Evolutionary conservation across 2,888 invertebrate species (phyloP), one percentile per base, ranked within the genome.

Genomic region (Camptogramma bilineatum): DNA sequence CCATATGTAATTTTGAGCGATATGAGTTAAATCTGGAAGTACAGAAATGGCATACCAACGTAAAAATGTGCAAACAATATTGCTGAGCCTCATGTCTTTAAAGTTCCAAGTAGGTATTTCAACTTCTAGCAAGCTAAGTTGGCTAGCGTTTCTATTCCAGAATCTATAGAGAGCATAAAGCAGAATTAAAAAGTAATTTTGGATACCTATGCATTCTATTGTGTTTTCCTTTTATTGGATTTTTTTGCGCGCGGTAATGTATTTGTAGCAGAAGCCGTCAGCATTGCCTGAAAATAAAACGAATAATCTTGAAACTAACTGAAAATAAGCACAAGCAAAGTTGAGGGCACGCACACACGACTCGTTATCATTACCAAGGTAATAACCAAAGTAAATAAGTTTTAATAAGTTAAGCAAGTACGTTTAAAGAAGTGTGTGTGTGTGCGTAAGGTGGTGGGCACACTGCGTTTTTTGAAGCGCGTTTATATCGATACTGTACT

Each of bases 211-310:
- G 58, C 61, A 55, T 48, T 60, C 68, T 72, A 92, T 81, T 91
- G 91, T 60, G 92, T 94, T 94, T 96, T 96, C 93, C 96, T 95
- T 94, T 96, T 96, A 84, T 93, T 94, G 69, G 95, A 87, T 88
- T 96, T 96, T 94, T 96, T 96, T 92, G 94, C 94, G 85, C 96
- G 94, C 74, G 96, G 96, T 75, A 96, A 66, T 51, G 66, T 66
- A 66, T 66, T 93, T 75, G 96, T 96, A 82, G 96, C 95, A 86
- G 94, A 95, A 82, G 94, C 95, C 82, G 95, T 90, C 90, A 94
- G 91, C 88, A 94, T 90, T 85, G 95, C 95, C 95, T 95, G 94
- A 80, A 95, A 95, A 88, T 88, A 89, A 88, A 93, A 87, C 73
- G 73, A 81, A 82, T 81, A 87, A 53, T 74, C 78, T 84, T 86